Base-by-base conservation (phyloP, 2,888 invertebrate species). In the Tetranychus piercei region DNA sequence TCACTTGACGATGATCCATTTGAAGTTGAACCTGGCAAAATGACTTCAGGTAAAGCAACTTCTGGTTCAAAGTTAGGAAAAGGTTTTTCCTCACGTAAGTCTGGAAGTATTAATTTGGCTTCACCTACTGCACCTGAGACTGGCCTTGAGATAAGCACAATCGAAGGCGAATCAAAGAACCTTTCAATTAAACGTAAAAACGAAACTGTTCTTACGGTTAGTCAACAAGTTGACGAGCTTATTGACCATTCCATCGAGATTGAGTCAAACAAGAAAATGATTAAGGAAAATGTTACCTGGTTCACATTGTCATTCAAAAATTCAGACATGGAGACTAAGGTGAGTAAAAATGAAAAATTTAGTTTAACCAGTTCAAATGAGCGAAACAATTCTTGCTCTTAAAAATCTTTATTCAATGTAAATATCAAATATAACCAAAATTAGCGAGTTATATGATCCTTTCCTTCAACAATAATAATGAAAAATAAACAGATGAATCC, bases 291-390 rank as follows among this genome's bases (percentile, higher is more conserved):
- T 83, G 90, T 96, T 80, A 88, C 89, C 80, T 85, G 88, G 6
- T 90, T 93, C 88, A 90, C 92, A 7, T 85, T 97, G 77, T 88
- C 90, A 77, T 97, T 96, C 84, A 89, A 90, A 75, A 89, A 91
- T 77, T 84, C 86, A 65, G 87, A 87, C 22, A 87, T 93, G 80
- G 96, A 97, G 83, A 85, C 86, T 55, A 89, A 90, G 84, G 89
- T 89, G 81, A 78, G 78, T 74, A 6, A 55, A 34, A 34, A 34
- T 34, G 34, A 3, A 34, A 34, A 34, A 34, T 5, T 23, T 23
- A 3, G 4, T 34, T 34, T 5, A 34, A 34, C 0, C 5, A n/a
- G 34, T 34, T 3, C 4, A 4, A 34, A 34, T 34, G 1, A 34
- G 34, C 5, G 34, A 34, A 34, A 34, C 34, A 34, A 34, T 34